Conservation (phyloP, 2,113 vertebrate genomes). For the Gymnorhina tibicen region DNA sequence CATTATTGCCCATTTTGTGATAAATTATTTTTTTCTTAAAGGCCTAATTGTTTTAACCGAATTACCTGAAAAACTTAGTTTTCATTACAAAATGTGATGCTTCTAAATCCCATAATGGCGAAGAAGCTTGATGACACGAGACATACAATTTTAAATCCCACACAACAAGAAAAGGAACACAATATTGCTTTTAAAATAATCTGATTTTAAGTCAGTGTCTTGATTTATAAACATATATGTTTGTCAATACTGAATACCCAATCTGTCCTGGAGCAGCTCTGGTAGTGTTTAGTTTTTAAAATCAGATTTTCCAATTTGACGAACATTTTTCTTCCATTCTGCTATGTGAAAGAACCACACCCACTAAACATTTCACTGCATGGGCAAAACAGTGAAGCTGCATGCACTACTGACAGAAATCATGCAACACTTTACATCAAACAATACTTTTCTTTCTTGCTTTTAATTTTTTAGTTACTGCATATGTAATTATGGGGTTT, state of each 20-base stretch:
- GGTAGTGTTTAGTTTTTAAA: neutral
- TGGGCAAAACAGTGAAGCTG: neutral
- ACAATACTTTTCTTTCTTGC: neutral
- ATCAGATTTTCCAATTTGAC: neutral
- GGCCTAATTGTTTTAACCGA: neutral
- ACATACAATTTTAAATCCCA: neutral
- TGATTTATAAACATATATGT: neutral
- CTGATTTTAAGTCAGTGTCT: neutral
- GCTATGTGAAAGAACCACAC: neutral
- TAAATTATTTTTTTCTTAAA: neutral
- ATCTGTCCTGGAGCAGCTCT: neutral
- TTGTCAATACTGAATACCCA: neutral
- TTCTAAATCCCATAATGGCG: neutral
- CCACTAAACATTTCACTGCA: neutral
- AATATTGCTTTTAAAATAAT: neutral
- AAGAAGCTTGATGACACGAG: neutral
- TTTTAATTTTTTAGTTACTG: neutral
- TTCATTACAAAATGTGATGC: neutral
- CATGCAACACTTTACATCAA: accelerated
- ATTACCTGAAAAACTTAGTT: neutral
- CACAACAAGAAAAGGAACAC: neutral
- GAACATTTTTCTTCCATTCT: neutral
- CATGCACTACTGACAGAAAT: neutral
- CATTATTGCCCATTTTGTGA: neutral
- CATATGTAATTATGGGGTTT: neutral